These are phyloP conservation scores for Astropecten irregularis DNA, from an alignment of 53 echinoderm and acorn worm genomes.

Conservation along the genomic window DNA sequence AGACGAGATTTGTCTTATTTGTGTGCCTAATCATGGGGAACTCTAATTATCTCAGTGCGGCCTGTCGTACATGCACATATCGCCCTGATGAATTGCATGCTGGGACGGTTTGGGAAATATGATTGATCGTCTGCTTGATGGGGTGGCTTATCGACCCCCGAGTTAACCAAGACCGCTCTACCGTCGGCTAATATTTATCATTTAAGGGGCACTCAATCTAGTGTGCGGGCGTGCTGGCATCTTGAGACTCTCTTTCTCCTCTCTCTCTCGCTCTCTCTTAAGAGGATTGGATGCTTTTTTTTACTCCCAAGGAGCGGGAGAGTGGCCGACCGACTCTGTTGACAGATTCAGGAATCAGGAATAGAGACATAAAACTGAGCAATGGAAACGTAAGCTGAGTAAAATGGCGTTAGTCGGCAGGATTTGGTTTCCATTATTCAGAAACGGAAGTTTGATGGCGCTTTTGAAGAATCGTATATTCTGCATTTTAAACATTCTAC, in stretches of 20 bases:
- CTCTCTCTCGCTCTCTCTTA: background rate
- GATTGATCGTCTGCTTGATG: constrained; percentile 36
- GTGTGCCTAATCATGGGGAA: constrained; percentile 51
- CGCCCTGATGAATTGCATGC: constrained; percentile 28
- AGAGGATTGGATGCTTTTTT: background rate
- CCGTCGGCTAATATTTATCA: background rate
- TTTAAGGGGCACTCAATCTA: constrained; percentile 5
- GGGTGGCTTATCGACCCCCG: constrained; percentile 40
- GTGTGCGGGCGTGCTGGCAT: background rate
- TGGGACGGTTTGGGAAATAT: background rate
- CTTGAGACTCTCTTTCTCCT: background rate
- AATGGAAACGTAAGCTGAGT: background rate
- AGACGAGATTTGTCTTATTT: constrained; percentile 43
- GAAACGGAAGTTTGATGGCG: too few species aligned
- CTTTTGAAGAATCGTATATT: too few species aligned
- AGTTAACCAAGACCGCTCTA: background rate
- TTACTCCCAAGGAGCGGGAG: background rate
- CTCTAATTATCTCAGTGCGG: constrained; percentile 40
- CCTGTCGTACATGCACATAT: too few species aligned
- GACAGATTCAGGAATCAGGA: background rate
- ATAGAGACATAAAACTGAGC: constrained; percentile 1
- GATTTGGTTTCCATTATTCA: too few species aligned
- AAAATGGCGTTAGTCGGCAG: too few species aligned
- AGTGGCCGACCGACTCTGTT: too few species aligned
- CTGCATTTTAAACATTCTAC: too few species aligned